These are phyloP conservation scores for Melanargia galathea DNA, from an alignment of 2,888 invertebrate genomes.

Conservation along the genomic window DNA sequence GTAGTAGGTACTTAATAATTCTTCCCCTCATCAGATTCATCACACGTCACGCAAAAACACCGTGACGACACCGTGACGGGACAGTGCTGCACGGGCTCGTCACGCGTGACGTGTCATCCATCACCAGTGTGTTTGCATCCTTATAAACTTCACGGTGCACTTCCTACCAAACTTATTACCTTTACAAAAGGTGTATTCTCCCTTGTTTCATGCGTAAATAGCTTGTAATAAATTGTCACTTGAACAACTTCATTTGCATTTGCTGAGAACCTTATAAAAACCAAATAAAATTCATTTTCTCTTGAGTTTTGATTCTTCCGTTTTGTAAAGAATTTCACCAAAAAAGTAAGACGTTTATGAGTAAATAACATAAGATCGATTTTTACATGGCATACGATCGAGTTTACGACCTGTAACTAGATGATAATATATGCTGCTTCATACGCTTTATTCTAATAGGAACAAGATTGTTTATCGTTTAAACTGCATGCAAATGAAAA, in stretches of 20 bases:
- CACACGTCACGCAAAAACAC: constrained; percentile 59
- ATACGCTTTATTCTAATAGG: neutral
- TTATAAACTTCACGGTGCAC: constrained; percentile 43
- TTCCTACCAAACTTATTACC: constrained; percentile 29
- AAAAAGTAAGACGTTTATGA: constrained; percentile 24
- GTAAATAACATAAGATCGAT: constrained; percentile 27
- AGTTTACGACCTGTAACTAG: constrained; percentile 24
- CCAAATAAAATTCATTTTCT: constrained; percentile 40
- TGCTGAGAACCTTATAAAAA: neutral
- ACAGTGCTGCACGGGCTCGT: constrained; percentile 54
- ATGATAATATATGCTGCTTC: constrained; percentile 9
- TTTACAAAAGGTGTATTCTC: constrained; percentile 40
- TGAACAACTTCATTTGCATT: constrained; percentile 26
- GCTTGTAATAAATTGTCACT: constrained; percentile 7
- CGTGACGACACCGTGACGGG: constrained; percentile 71
- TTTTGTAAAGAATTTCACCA: constrained; percentile 8
- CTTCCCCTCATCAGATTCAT: constrained; percentile 48
- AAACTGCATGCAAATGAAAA: neutral
- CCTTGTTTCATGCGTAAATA: neutral
- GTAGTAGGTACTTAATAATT: constrained; percentile 36
- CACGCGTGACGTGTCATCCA: constrained; percentile 74
- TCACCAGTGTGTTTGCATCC: constrained; percentile 67
- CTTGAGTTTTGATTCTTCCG: constrained; percentile 1
- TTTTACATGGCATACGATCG: constrained; percentile 25
- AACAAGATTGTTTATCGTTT: neutral